These are phyloP conservation scores for Lates calcarifer DNA, from an alignment of 2,113 vertebrate genomes.

Conservation along the genomic window DNA sequence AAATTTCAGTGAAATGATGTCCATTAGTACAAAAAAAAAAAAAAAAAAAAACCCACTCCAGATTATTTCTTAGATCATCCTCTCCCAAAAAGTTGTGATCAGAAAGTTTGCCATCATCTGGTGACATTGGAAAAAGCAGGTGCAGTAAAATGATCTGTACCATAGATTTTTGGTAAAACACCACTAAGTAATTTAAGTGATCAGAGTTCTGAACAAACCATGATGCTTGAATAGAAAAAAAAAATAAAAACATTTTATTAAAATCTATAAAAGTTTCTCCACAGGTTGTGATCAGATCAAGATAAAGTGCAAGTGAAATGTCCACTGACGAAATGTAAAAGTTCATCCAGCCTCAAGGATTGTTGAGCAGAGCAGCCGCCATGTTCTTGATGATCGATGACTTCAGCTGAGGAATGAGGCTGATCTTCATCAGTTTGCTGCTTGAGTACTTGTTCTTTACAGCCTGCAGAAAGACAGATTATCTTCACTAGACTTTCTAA, in stretches of 20 bases:
- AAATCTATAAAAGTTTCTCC: slow-evolving; percentile 12
- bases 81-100: too few species aligned
- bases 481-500: too few species aligned
- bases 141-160: too few species aligned
- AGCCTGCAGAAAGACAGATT: slow-evolving; percentile 80
- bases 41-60: too few species aligned
- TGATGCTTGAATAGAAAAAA: neutral
- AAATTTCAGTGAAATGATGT: too few species aligned
- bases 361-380: slow-evolving; percentile 80
- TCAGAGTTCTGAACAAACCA: neutral
- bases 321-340: neutral
- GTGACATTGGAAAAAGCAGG: too few species aligned
- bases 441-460: slow-evolving; percentile 92
- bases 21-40: too few species aligned
- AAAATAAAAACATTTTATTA: slow-evolving; percentile 36
- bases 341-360: slow-evolving; percentile 35
- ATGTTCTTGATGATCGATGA: slow-evolving; percentile 81
- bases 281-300: neutral
- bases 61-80: too few species aligned
- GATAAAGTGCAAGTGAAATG: slow-evolving; percentile 76
- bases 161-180: too few species aligned
- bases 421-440: slow-evolving; percentile 89
- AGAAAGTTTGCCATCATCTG: too few species aligned
- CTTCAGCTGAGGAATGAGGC: slow-evolving; percentile 89
- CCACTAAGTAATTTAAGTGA: neutral